Percentiles rank a stretch among this genome's conserved stretches.
Evolutionary conservation across 2,888 invertebrate genomes (phyloP).

Genomic region (Selenia dentaria): DNA sequence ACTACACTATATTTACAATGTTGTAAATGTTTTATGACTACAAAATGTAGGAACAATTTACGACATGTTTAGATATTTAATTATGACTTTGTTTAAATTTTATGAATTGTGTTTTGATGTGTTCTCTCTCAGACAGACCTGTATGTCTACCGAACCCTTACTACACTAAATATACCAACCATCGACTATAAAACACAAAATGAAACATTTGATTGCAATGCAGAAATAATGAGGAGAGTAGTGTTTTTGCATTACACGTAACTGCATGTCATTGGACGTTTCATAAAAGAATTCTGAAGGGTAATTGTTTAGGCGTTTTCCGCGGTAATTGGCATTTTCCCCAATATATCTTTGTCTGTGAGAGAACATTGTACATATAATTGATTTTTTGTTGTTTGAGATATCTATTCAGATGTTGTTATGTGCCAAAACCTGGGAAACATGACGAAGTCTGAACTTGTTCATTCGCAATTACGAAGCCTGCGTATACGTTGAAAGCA

Average conservation of each 20-base stretch:
- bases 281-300: too few relatives aligned
- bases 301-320: too few relatives aligned
- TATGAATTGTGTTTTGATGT: slow-evolving; percentile 67
- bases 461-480: slow-evolving; percentile 19
- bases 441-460: slow-evolving; percentile 31
- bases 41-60: slow-evolving; percentile 51
- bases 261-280: too few relatives aligned
- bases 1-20: slow-evolving; percentile 53
- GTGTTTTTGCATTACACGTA: too few relatives aligned
- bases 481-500: background rate
- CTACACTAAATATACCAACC: too few relatives aligned
- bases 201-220: too few relatives aligned
- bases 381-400: slow-evolving; percentile 64
- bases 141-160: slow-evolving; percentile 5
- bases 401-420: slow-evolving; percentile 51
- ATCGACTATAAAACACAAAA: too few relatives aligned
- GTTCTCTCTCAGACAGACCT: slow-evolving; percentile 56
- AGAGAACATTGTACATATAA: slow-evolving; percentile 57
- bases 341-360: slow-evolving; percentile 45
- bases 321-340: too few relatives aligned
- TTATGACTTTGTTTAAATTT: slow-evolving; percentile 67
- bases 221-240: too few relatives aligned
- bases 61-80: slow-evolving; percentile 60
- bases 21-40: slow-evolving; percentile 52
- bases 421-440: slow-evolving; percentile 40